Evolutionary conservation across 2,113 vertebrate genomes (phyloP), one percentile per base, ranked within the genome.

Genomic region (Carassius auratus): DNA sequence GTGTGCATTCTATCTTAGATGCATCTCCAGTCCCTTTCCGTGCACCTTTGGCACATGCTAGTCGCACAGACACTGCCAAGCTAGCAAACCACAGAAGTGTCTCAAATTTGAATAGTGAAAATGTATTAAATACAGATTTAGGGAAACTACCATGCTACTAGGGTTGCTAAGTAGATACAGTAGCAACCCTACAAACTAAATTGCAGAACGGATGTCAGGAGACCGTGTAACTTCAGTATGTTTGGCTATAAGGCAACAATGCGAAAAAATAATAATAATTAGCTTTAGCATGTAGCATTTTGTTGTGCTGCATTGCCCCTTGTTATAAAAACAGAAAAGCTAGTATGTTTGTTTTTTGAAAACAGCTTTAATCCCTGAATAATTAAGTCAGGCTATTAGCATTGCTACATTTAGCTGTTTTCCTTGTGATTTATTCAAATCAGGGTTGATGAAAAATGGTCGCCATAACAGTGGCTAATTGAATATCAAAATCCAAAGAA

Each of bases 401-500:
- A 3, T 8, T 68, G 26, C 13, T 52, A 52, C 3, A 5, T 52
- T 52, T 52, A 15, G 50, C 4, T 52, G 1, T 1, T 8, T 45
- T 8, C 42, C 4, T 6, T n/a, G 55, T 23, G 57, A 79, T 61
- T 79, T 42, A 62, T 62, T 45, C 59, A 48, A 33, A 57, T 83
- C 17, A 33, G 12, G 38, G 12, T 30, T 30, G 19, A 38, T 68
- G 48, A 69, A 61, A 82, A 50, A 62, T 59, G 21, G n/a, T 38
- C 6, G 1, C 6, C 8, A 26, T 82, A 86, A 55, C 17, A 62
- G 45, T 36, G 12, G 64, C 12, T 75, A 79, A 66, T 13, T 75
- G 57, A 78, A 75, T 80, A 77, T 59, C 30, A 85, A 59, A 66
- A 81, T 59, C 75, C 81, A 48, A 68, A 75, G 12, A 55, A 81